Evolutionary conservation across 1,140 invertebrate genomes (phyloP).

Genomic region (Sycobia sp.): DNA sequence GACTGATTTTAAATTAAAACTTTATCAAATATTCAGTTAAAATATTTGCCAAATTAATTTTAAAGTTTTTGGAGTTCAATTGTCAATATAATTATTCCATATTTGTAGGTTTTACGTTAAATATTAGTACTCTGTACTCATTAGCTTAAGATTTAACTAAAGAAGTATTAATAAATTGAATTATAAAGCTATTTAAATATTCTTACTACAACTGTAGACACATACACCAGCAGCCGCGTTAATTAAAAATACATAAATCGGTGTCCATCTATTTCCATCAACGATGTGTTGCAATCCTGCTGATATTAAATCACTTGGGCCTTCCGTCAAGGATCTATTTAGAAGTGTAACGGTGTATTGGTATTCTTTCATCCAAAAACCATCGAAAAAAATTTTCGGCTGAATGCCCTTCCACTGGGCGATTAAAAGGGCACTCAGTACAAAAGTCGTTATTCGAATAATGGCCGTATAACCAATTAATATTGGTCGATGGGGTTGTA

Average conservation of each 20-base stretch:
- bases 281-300: too few species aligned
- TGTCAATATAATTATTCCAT: too few species aligned
- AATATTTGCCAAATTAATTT: not conserved
- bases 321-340: not conserved
- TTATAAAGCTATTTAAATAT: too few species aligned
- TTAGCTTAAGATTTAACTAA: too few species aligned
- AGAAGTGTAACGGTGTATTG: constrained; percentile 60
- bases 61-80: not conserved
- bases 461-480: constrained; percentile 72
- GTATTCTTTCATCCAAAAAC: constrained; percentile 60
- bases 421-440: constrained; percentile 64
- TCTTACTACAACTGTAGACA: constrained; percentile 70
- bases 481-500: constrained; percentile 70
- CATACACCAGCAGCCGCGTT: constrained; percentile 70
- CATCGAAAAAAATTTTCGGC: constrained; percentile 64
- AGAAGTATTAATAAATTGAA: not conserved
- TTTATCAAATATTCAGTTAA: not conserved
- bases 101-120: too few species aligned
- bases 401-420: constrained; percentile 63
- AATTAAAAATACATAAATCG: constrained; percentile 66
- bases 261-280: constrained; percentile 51
- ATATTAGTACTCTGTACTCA: too few species aligned
- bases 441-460: constrained; percentile 71
- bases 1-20: too few species aligned
- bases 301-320: too few species aligned